phyloP scores from a whole-genome alignment of 2,113 vertebrate species.

The Condylura cristata region DNA sequence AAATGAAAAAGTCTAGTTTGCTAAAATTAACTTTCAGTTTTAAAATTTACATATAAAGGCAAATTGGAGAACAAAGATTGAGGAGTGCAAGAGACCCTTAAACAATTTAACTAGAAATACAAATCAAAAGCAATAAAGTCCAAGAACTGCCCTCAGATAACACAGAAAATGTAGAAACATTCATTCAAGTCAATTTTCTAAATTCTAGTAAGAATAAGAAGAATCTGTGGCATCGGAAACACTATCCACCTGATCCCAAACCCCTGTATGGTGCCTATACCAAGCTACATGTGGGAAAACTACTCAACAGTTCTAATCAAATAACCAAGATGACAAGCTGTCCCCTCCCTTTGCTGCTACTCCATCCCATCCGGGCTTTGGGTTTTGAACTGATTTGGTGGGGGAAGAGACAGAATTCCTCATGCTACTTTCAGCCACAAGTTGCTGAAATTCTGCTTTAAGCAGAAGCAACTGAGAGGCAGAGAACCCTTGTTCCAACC shows the following conservation, averaged over 20 bases:
- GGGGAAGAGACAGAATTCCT: background rate
- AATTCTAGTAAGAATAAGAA: background rate
- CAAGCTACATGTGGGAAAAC: background rate
- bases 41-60: background rate
- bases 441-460: background rate
- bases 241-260: rapidly evolving
- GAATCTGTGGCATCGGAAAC: background rate
- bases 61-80: background rate
- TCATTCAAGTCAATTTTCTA: background rate
- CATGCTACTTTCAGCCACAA: background rate
- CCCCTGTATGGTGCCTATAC: background rate
- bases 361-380: background rate
- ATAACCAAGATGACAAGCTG: background rate
- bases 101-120: background rate
- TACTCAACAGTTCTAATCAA: background rate
- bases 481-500: background rate
- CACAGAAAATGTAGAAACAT: background rate
- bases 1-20: background rate
- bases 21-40: background rate
- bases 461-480: background rate
- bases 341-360: background rate
- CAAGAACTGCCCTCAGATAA: background rate
- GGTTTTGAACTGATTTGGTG: background rate
- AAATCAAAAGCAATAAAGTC: background rate
- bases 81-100: background rate